Evolutionary conservation across 2,797 vertebrate species (phyloP), one percentile per base, ranked within the genome.

Genomic region (Jordanella pulchra): DNA sequence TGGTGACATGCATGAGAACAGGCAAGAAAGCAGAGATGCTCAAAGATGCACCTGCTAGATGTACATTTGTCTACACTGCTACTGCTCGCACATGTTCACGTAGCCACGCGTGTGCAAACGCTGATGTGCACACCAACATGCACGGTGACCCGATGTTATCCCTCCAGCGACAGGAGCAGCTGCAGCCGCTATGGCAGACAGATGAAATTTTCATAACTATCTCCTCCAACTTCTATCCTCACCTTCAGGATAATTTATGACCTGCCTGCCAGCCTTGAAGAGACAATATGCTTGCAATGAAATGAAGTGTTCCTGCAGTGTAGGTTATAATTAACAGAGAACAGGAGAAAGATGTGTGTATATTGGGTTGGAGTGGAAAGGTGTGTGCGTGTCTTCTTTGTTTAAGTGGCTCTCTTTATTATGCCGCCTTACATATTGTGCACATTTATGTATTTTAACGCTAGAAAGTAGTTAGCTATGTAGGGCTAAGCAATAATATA

Each of bases 151-250:
- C 92, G 82, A 93, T 91, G 84, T 97, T 96, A 97, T 96, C 96
- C 95, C 95, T 96, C 94, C 94, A 94, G 94, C 81, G 97, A 97
- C 97, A 97, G 97, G 91, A 97, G 97, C 98, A 99, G 97, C 97
- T 99, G 97, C 94, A 95, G 94, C 94, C 93, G 93, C 96, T 97
- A 97, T 95, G 95, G 95, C 95, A 97, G 97, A 99, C 97, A 96
- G 97, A 99, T 99, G 96, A 97, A 97, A 98, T 98, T 97, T 98
- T 97, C 97, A 97, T 98, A 98, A 98, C 96, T 96, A 96, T 96
- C 97, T 97, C 96, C 96, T 96, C 96, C 94, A 96, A 97, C 96
- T 98, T 97, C 95, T 95, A 93, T 96, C 88, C 95, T 97, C 97
- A 97, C 96, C 97, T 98, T 98, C 96, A 97, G 95, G 95, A 97